These are phyloP conservation scores for Ichneumoninae sp. DNA, from an alignment of 2,888 invertebrate species.

Conservation along the genomic window DNA sequence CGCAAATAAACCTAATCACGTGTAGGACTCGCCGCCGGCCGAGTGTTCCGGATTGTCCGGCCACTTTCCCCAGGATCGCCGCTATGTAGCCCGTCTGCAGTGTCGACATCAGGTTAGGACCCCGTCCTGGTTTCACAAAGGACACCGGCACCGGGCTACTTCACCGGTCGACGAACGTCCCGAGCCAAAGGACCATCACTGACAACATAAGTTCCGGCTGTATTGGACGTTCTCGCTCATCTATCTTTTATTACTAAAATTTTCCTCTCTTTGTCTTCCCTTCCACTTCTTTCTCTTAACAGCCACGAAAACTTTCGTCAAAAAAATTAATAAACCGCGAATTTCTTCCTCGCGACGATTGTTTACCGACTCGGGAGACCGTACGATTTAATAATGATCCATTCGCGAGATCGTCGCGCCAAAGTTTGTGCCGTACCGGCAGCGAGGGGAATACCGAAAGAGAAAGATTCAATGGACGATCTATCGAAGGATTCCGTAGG, in stretches of 20 bases:
- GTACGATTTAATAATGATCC: constrained; percentile 14
- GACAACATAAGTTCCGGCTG: neutral
- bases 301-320: neutral
- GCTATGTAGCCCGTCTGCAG: constrained; percentile 17
- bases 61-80: constrained; percentile 72
- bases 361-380: neutral
- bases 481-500: constrained; percentile 33
- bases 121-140: constrained; percentile 14
- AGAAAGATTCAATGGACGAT: constrained; percentile 11
- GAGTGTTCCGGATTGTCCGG: constrained; percentile 75
- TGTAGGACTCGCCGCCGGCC: constrained; percentile 66
- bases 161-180: constrained; percentile 2
- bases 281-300: neutral
- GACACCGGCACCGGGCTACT: constrained; percentile 14
- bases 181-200: neutral
- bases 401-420: neutral
- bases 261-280: neutral
- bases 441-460: neutral
- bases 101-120: constrained; percentile 23
- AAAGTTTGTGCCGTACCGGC: neutral
- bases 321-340: neutral
- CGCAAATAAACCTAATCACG: constrained; percentile 82
- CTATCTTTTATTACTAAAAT: constrained; percentile 3
- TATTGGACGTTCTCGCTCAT: neutral
- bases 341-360: neutral